These are phyloP conservation scores for Ceratina japonica DNA, from an alignment of 1,140 invertebrate genomes.

Conservation along the genomic window DNA sequence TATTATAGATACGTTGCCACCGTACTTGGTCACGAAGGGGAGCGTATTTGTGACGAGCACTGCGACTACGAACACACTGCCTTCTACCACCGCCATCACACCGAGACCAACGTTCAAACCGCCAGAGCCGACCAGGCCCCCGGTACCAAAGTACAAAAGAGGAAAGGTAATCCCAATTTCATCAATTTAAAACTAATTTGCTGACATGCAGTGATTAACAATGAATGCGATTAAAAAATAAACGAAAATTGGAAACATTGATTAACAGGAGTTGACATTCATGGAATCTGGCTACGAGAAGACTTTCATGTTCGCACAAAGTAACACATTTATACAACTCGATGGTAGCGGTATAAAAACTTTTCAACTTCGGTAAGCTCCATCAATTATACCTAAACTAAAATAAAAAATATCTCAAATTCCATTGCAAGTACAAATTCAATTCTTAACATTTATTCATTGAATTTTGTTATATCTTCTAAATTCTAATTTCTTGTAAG, in stretches of 20 bases:
- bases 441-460: too few relatives aligned
- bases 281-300: conserved; percentile 88
- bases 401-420: not conserved
- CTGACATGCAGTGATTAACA: not conserved
- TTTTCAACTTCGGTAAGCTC: conserved; percentile 88
- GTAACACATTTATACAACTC: conserved; percentile 92
- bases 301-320: conserved; percentile 92
- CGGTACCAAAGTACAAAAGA: conserved; percentile 85
- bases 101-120: conserved; percentile 75
- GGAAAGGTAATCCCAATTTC: conserved; percentile 76
- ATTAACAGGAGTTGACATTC: conserved; percentile 85
- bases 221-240: not conserved
- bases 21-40: conserved; percentile 77
- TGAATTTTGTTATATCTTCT: too few relatives aligned
- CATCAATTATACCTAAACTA: not conserved
- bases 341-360: conserved; percentile 91
- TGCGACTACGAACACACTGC: conserved; percentile 75
- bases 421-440: not conserved
- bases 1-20: conserved; percentile 78
- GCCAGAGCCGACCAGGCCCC: conserved; percentile 78
- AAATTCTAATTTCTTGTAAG: too few relatives aligned
- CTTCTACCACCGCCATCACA: conserved; percentile 74
- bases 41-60: conserved; percentile 76
- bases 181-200: not conserved
- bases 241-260: not conserved